Conservation (phyloP, 2,797 vertebrate genomes). For the Streptopelia turtur region DNA sequence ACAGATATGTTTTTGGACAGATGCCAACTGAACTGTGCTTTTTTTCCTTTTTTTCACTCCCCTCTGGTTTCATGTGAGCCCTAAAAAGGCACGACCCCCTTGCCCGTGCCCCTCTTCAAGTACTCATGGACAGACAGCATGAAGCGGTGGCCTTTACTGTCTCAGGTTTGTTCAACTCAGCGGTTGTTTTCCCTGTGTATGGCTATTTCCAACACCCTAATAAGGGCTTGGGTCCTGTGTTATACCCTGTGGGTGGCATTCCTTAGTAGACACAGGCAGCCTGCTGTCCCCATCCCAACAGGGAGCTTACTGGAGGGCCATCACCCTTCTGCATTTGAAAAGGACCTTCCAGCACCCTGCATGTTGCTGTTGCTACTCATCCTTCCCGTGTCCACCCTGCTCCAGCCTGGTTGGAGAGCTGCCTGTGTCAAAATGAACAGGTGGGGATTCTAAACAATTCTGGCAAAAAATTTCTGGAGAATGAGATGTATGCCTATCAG, state of each 20-base stretch:
- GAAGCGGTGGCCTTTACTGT: neutral
- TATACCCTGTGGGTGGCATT: rapidly evolving
- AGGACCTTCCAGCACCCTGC: rapidly evolving
- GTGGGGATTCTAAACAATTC: neutral
- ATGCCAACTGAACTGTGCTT: rapidly evolving
- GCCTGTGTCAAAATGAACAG: neutral
- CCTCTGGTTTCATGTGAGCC: neutral
- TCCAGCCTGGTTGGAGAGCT: neutral
- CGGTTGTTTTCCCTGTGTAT: rapidly evolving
- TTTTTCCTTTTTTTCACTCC: neutral
- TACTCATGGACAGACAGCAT: neutral
- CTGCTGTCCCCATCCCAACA: rapidly evolving
- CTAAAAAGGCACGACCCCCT: neutral
- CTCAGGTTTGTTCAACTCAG: neutral
- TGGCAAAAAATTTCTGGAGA: neutral
- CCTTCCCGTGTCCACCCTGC: neutral
- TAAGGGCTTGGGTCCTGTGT: neutral
- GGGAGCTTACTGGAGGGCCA: neutral
- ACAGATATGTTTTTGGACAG: neutral
- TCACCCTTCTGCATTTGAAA: neutral
- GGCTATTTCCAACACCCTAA: neutral
- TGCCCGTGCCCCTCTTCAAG: neutral
- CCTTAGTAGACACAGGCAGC: neutral
- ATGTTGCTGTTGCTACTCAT: neutral
- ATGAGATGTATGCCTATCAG: neutral